Conservation (phyloP, 2,797 vertebrate genomes). For the Hoplostethus mediterraneus region DNA sequence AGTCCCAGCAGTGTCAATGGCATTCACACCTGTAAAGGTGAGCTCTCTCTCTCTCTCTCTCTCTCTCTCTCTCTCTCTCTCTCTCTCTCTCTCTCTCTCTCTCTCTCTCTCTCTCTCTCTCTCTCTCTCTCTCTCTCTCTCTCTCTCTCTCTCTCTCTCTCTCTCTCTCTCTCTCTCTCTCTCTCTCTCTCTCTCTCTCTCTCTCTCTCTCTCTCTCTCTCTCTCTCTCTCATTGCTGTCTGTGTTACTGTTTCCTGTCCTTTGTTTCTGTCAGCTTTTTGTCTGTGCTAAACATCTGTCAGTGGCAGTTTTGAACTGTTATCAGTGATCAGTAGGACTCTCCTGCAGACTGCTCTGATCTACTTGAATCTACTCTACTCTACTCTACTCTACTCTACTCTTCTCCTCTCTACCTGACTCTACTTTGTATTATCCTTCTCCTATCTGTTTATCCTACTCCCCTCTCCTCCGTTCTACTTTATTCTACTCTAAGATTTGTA, state of each 20-base stretch:
- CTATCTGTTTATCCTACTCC: not conserved
- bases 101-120: not conserved
- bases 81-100: not conserved
- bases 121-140: not conserved
- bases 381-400: not conserved
- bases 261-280: conserved; percentile 42
- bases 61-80: conserved; percentile 4
- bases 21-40: conserved; percentile 99
- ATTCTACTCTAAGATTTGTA: not conserved
- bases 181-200: too few relatives aligned
- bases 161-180: not conserved
- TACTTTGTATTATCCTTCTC: not conserved
- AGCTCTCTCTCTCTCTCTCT: conserved; percentile 68
- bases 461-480: not conserved
- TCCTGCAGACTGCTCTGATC: not conserved
- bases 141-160: not conserved
- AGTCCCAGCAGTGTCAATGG: conserved; percentile 94
- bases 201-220: too few relatives aligned
- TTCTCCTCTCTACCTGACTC: not conserved
- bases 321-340: not conserved
- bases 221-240: not conserved
- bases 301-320: not conserved
- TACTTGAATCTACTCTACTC: not conserved
- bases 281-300: conserved; percentile 37
- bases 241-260: conserved; percentile 78